Conservation (phyloP, 2,797 vertebrate genomes). For the Notoglanidium macrostoma region DNA sequence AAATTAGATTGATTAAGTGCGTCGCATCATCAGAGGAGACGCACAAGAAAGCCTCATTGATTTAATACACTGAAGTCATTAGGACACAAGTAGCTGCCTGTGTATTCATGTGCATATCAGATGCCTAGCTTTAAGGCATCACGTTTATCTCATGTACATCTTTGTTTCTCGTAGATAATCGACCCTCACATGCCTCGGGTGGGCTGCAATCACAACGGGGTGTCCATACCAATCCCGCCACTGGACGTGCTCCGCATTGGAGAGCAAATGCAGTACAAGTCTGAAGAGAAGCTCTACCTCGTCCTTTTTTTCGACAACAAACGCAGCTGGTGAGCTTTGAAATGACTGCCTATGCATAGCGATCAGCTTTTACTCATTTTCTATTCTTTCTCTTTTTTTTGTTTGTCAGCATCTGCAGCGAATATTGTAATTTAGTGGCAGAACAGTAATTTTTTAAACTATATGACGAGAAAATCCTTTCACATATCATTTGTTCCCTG, state of each 20-base stretch:
- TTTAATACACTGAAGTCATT: conserved; percentile 23
- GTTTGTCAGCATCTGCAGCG: not conserved
- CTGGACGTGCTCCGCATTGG: conserved; percentile 93
- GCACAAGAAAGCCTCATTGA: not conserved
- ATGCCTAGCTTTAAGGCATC: not conserved
- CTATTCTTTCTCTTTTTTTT: not conserved
- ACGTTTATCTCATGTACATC: conserved; percentile 13
- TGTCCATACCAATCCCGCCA: conserved; percentile 93
- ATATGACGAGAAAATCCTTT: not conserved
- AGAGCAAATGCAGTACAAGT: conserved; percentile 98
- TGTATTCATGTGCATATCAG: not conserved
- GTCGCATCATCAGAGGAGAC: too few species aligned
- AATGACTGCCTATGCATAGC: too few species aligned
- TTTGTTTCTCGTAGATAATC: conserved; percentile 80
- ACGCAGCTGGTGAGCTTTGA: conserved; percentile 90
- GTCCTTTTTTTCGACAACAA: conserved; percentile 99
- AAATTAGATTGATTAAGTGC: not conserved
- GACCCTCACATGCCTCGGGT: conserved; percentile 97
- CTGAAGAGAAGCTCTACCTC: conserved; percentile 91
- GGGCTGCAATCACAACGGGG: conserved; percentile 95
- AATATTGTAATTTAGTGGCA: not conserved
- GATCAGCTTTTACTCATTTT: not conserved
- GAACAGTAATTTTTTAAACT: not conserved
- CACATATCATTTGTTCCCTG: not conserved
- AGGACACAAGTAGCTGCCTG: conserved; percentile 1